Evolutionary conservation across 2,113 vertebrate genomes (phyloP).

Genomic region (Odocoileus hemionus): DNA sequence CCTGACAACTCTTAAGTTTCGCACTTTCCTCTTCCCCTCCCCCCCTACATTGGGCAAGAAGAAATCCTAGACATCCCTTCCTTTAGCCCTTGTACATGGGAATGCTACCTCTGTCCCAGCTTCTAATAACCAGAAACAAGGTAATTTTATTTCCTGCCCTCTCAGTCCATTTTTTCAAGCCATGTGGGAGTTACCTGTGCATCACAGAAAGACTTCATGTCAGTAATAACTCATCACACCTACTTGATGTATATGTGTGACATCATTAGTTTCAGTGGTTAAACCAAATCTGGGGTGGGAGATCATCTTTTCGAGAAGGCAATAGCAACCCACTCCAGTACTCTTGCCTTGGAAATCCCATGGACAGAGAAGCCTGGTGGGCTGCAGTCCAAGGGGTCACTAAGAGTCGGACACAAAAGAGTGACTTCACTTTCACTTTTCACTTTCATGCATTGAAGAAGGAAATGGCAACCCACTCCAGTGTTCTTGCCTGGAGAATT

Average conservation of each 20-base stretch:
- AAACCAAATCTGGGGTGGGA: background rate
- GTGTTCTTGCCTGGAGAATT: background rate
- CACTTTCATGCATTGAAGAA: background rate
- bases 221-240: background rate
- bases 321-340: background rate
- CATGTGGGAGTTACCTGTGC: background rate
- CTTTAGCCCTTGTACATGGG: background rate
- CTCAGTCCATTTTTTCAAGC: background rate
- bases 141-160: background rate
- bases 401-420: background rate
- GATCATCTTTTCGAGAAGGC: background rate
- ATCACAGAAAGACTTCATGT: background rate
- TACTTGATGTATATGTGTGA: background rate
- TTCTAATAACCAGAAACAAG: background rate
- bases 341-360: background rate
- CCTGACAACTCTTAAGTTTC: background rate
- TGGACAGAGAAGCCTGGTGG: rapidly evolving
- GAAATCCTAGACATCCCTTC: background rate
- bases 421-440: background rate
- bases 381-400: background rate
- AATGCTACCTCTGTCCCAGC: background rate
- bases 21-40: background rate
- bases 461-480: background rate
- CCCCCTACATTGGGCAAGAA: background rate
- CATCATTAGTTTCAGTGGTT: background rate